Base-by-base conservation (phyloP, 1,140 invertebrate species). In the Chrysoperla carnea region DNA sequence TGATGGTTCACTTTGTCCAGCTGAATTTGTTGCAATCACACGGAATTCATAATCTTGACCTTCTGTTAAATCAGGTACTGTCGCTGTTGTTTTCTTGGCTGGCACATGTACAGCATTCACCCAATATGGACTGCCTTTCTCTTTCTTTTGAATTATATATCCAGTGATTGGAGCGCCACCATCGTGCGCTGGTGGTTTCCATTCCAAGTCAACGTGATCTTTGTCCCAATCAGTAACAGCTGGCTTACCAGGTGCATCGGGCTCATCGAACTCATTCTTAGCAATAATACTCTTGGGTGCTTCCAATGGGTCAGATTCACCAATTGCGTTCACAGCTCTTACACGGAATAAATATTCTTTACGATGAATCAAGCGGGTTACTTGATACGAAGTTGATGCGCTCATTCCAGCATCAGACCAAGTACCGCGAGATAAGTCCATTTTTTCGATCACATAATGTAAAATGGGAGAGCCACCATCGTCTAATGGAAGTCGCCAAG, bases 371-470 rank as follows among this genome's bases (percentile, higher is more conserved):
- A 99, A 67, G 52, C 86, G 72, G 7, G 72, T 78, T 0, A 95
- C 82, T 55, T 92, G 80, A 52, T 86, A 82, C 17, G 77, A 82
- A 4, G 89, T 72, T 47, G 76, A 73, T 45, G 76, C 84, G 46
- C 82, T 80, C 78, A 86, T 87, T 31, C 86, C 86, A 51, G 86
- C 89, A 60, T 93, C 88, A 12, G 85, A 81, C 95, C 94, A 98
- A 4, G 88, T 91, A 41, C 91, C 92, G 47, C 91, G 72, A 1
- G 86, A 81, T 1, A 91, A 70, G 55, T 97, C 94, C 87, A 95
- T 95, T 65, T 97, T 98, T 59, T 99, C 93, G 43, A 98, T 76
- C 28, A 96, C 69, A 55, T 98, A 99, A 59, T 95, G 90, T n/a
- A 90, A 64, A 54, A 95, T 93, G 9, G 90, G 88, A 41, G 82